phyloP scores from a whole-genome alignment of 2,888 invertebrate species.

The Napeogenes inachia region DNA sequence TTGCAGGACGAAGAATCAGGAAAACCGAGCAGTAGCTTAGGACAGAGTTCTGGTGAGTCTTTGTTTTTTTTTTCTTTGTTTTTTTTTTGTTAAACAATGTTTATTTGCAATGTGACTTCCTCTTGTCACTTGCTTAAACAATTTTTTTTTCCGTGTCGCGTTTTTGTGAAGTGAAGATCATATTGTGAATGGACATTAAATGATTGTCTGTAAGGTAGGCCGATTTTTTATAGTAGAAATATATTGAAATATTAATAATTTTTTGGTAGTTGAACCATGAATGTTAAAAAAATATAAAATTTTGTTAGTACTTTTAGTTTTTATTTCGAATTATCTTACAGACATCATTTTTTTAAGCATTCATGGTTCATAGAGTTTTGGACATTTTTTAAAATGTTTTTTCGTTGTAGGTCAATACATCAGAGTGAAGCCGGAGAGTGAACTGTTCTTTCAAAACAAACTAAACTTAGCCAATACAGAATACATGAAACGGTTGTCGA shows the following conservation, averaged over 20 bases:
- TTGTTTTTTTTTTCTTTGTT: conserved; percentile 25
- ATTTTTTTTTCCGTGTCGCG: conserved; percentile 24
- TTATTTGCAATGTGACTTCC: conserved; percentile 73
- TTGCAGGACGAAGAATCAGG: conserved; percentile 69
- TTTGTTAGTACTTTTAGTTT: conserved; percentile 14
- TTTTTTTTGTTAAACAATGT: conserved; percentile 51
- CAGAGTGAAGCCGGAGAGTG: conserved; percentile 68
- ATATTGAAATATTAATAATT: conserved; percentile 37
- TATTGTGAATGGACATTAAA: conserved; percentile 74
- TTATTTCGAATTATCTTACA: conserved; percentile 64
- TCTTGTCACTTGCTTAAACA: conserved; percentile 58
- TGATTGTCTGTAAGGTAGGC: conserved; percentile 77
- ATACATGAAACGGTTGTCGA: conserved; percentile 57
- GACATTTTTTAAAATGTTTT: neutral
- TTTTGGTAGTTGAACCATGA: conserved; percentile 63
- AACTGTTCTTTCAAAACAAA: conserved; percentile 64
- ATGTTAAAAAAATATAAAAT: conserved; percentile 43
- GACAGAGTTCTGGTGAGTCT: conserved; percentile 67
- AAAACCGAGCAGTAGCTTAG: conserved; percentile 66
- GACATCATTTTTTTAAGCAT: conserved; percentile 63
- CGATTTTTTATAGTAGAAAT: conserved; percentile 49
- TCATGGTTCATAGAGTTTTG: conserved; percentile 62
- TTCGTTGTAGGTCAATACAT: conserved; percentile 35
- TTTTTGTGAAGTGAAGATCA: conserved; percentile 49
- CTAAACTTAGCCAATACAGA: conserved; percentile 58